Conservation (phyloP, 1,140 invertebrate genomes). For the Macrocentrus cingulum region DNA sequence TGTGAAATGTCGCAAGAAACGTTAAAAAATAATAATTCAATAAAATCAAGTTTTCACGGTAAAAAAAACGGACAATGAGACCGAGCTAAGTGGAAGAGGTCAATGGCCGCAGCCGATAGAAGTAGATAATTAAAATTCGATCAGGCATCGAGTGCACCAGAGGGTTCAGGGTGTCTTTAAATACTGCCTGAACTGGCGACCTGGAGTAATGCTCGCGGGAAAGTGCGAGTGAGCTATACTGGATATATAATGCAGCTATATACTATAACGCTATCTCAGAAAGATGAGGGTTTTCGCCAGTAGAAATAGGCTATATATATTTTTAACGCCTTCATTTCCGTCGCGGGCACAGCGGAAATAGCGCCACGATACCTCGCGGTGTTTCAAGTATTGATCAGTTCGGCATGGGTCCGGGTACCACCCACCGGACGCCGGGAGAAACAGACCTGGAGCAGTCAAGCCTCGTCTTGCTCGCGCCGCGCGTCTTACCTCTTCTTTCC, state of each 20-base stretch:
- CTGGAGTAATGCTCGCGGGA: neutral
- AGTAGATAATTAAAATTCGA: constrained; percentile 47
- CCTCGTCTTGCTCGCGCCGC: too few relatives aligned
- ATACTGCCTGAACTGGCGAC: constrained; percentile 1
- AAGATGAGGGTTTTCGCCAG: neutral
- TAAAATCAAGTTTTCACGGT: too few relatives aligned
- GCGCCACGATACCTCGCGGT: constrained; percentile 57
- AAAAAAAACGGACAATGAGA: too few relatives aligned
- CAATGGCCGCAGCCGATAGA: neutral
- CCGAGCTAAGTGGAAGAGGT: neutral
- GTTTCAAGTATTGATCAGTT: constrained; percentile 60
- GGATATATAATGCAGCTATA: neutral
- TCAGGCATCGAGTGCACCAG: constrained; percentile 30
- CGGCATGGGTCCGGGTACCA: constrained; percentile 39
- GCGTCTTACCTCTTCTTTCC: neutral
- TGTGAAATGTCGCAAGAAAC: too few relatives aligned
- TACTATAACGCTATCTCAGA: neutral
- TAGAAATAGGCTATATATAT: constrained; percentile 33
- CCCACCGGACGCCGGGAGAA: constrained; percentile 30
- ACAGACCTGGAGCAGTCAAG: neutral
- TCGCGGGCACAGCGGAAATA: constrained; percentile 55
- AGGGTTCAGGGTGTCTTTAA: constrained; percentile 1
- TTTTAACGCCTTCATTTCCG: constrained; percentile 59
- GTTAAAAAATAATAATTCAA: too few relatives aligned
- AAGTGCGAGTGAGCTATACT: neutral